phyloP scores from a whole-genome alignment of 2,113 vertebrate genomes.

The Plectropomus leopardus region DNA sequence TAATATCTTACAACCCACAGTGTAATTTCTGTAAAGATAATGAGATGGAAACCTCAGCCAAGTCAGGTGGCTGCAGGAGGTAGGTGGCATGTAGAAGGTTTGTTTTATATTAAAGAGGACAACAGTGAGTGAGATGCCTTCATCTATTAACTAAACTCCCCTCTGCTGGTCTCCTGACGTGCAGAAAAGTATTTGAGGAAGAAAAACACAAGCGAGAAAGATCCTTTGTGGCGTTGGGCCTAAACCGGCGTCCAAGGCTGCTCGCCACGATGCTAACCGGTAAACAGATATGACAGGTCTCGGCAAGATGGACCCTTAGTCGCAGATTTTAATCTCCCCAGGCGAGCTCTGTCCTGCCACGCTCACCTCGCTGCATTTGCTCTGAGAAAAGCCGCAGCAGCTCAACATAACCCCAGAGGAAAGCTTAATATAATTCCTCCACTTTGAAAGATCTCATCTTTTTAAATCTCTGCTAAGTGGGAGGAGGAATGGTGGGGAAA shows the following conservation, averaged over 20 bases:
- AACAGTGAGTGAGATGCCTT: not conserved
- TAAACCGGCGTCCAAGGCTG: constrained; percentile 22
- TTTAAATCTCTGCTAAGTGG: constrained; percentile 61
- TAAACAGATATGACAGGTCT: constrained; percentile 73
- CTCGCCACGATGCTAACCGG: constrained; percentile 45
- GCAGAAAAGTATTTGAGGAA: constrained; percentile 37
- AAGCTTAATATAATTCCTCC: constrained; percentile 60
- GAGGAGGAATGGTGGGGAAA: constrained; percentile 25
- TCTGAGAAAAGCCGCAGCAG: constrained; percentile 52
- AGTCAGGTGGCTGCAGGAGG: not conserved
- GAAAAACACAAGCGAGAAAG: constrained; percentile 28
- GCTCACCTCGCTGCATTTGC: constrained; percentile 58
- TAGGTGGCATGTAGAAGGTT: not conserved
- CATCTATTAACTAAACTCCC: constrained; percentile 6
- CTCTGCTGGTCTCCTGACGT: not conserved
- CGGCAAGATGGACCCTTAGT: constrained; percentile 39
- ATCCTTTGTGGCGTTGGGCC: constrained; percentile 36
- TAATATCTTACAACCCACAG: constrained; percentile 11
- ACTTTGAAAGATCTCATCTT: constrained; percentile 64
- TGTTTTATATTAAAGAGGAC: not conserved
- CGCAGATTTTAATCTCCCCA: constrained; percentile 69
- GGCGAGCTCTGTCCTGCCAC: constrained; percentile 61
- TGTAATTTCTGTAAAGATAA: constrained; percentile 3
- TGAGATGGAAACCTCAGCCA: not conserved
- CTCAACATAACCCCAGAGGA: constrained; percentile 59